These are phyloP conservation scores for Rutpela maculata DNA, from an alignment of 2,888 invertebrate species.

Conservation along the genomic window DNA sequence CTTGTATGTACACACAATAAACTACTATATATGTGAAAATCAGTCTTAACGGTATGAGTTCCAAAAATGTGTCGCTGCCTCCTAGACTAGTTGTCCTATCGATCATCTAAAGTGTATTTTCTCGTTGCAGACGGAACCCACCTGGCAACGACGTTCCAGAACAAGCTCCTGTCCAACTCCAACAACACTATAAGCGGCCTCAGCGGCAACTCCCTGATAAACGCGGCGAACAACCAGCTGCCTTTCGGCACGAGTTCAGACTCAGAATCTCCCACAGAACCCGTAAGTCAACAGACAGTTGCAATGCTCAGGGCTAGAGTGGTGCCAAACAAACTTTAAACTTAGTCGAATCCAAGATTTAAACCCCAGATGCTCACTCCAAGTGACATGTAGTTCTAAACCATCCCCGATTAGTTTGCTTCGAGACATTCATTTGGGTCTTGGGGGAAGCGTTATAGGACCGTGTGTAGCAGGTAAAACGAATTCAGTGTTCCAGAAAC, in stretches of 20 bases:
- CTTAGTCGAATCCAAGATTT: conserved; percentile 1
- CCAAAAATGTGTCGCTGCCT: too few relatives aligned
- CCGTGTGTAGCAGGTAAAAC: neutral
- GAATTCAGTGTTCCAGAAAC: too few relatives aligned
- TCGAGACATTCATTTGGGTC: neutral
- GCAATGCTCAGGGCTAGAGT: conserved; percentile 71
- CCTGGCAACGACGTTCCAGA: conserved; percentile 33
- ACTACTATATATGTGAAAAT: too few relatives aligned
- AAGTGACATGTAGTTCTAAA: conserved; percentile 21
- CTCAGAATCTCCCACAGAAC: conserved; percentile 76
- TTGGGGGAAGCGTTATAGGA: neutral
- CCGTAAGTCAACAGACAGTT: conserved; percentile 74
- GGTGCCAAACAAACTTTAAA: conserved; percentile 69
- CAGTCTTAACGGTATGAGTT: too few relatives aligned
- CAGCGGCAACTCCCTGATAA: conserved; percentile 31
- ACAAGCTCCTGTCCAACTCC: conserved; percentile 35
- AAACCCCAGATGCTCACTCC: conserved; percentile 1
- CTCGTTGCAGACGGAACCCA: conserved; percentile 49
- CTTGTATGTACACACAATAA: too few relatives aligned
- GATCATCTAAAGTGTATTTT: neutral
- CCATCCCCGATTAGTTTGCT: conserved; percentile 11
- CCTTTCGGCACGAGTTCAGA: conserved; percentile 74
- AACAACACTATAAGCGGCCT: neutral
- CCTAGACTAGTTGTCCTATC: too few relatives aligned
- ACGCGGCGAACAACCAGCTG: conserved; percentile 54